Conservation (phyloP, 2,888 invertebrate species). For the Brachyptera risi region DNA sequence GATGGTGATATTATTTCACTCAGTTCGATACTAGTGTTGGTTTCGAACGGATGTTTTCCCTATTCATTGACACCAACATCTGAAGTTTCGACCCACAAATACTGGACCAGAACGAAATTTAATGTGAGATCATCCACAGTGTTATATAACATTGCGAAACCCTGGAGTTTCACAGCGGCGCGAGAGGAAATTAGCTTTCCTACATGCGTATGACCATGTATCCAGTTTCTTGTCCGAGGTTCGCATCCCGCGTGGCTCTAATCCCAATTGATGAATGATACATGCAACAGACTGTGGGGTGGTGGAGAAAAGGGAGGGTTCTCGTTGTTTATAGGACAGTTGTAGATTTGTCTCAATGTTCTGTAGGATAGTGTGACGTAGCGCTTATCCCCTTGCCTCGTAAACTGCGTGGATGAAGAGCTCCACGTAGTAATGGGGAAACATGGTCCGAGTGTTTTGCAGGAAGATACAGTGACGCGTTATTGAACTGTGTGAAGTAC, state of each 20-base stretch:
- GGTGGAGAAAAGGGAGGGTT: not conserved
- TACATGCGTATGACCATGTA: conserved; percentile 1
- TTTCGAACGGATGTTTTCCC: no score
- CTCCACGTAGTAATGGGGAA: not conserved
- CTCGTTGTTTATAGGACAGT: conserved; percentile 9
- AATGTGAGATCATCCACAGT: no score
- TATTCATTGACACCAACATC: no score
- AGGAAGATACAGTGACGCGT: no score
- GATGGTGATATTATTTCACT: no score
- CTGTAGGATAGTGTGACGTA: not conserved
- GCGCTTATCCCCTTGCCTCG: not conserved
- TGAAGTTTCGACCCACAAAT: no score
- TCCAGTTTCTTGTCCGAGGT: not conserved
- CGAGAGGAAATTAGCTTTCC: conserved; percentile 16
- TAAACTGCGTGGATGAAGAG: not conserved
- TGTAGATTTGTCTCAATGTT: conserved; percentile 24
- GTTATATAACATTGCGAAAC: no score
- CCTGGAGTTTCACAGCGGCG: conserved; percentile 11
- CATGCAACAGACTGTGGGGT: no score
- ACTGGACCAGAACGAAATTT: no score
- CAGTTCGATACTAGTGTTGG: no score
- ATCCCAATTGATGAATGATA: conserved; percentile 22
- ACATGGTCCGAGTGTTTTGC: no score
- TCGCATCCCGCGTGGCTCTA: conserved; percentile 7
- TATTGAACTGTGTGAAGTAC: no score